Base-by-base conservation (phyloP, 2,888 invertebrate genomes). In the Serripes groenlandicus region DNA sequence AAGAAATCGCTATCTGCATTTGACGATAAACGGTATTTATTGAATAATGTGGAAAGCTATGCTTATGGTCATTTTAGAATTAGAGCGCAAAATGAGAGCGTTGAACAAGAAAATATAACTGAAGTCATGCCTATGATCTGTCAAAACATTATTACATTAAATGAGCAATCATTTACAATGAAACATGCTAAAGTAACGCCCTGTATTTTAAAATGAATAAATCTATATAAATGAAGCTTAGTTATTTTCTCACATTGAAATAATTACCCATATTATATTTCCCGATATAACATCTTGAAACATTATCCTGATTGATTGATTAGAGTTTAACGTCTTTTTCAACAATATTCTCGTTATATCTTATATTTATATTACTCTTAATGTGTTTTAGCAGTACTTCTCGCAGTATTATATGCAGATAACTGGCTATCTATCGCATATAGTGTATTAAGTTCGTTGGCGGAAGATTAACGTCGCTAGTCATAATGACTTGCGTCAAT, bases 11-110 rank as follows among this genome's bases (percentile, higher is more conserved):
- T 78, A 21, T 73, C 66, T 56, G 66, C 73, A 64, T 73, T 73
- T 52, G 78, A 66, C 52, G 78, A 78, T 37, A 78, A 74, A 52
- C 74, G 79, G 21, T 74, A 69, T 49, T 49, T 68, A 32, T 49
- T 49, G 49, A 49, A 49, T 21, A 49, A 49, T 49, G 49, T 49
- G 18, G 49, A 49, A 49, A 49, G 49, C 21, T 49, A 21, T 49
- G 49, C 49, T 49, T 49, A 49, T 49, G 49, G 49, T 49, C 49
- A 49, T 49, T 49, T 21, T 5, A 49, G 21, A 49, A 49, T 49
- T 21, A 21, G 49, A 21, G 21, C 21, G 49, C 49, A 49, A 49
- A 49, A 49, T 49, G 49, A 21, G 18, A 49, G 49, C 21, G 49
- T 49, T 49, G 49, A 49, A 21, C 49, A 49, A 49, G 21, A 5